phyloP scores from a whole-genome alignment of 1,140 invertebrate species.

The Zophobas atratus region DNA sequence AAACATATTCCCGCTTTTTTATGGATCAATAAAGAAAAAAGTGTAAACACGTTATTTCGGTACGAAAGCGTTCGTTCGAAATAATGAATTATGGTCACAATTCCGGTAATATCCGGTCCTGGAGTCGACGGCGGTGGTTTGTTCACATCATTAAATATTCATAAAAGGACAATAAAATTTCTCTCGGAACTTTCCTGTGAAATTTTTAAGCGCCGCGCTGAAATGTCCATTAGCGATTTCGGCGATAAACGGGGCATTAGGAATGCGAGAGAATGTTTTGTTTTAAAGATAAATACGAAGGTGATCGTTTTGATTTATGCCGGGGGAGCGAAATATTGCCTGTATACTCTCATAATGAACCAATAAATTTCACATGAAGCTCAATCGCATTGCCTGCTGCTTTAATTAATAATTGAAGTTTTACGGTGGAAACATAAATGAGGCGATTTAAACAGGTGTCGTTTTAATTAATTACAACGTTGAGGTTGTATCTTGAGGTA shows the following conservation, averaged over 20 bases:
- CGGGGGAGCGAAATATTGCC: constrained; percentile 3
- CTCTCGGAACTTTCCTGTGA: background rate
- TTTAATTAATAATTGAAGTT: constrained; percentile 41
- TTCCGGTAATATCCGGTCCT: constrained; percentile 1
- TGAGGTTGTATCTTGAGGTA: constrained; percentile 16
- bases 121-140: background rate
- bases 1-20: too few relatives aligned
- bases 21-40: background rate
- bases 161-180: constrained; percentile 11
- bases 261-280: background rate
- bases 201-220: background rate
- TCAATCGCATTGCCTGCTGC: constrained; percentile 21
- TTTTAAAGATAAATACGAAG: constrained; percentile 24
- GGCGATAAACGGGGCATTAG: background rate
- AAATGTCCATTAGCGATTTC: constrained; percentile 1
- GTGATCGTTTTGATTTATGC: constrained; percentile 16
- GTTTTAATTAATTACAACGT: constrained; percentile 28
- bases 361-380: constrained; percentile 24
- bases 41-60: background rate
- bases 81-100: background rate
- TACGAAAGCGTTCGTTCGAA: background rate
- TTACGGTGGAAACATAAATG: constrained; percentile 33
- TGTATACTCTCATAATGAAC: constrained; percentile 25
- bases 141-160: constrained; percentile 12
- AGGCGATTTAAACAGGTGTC: constrained; percentile 24